Percentiles rank a stretch among this genome's conserved stretches.
phyloP scores from a whole-genome alignment of 2,797 vertebrate genomes.

The Clarias laeviceps region DNA sequence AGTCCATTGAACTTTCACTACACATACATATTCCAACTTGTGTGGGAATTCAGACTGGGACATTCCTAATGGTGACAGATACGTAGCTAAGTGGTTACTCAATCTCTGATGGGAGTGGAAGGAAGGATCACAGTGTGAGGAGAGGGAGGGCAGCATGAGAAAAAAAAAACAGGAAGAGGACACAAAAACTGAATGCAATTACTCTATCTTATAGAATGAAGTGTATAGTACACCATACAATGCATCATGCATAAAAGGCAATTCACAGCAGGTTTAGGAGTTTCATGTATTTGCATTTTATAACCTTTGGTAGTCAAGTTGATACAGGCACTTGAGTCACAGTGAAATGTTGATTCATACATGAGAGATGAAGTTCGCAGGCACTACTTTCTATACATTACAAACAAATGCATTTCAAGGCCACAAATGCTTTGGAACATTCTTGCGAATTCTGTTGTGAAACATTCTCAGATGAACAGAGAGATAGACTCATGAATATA shows the following conservation, averaged over 20 bases:
- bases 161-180: neutral
- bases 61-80: neutral
- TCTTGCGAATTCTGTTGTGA: neutral
- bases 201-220: neutral
- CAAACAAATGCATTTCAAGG: neutral
- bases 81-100: neutral
- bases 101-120: constrained; percentile 4
- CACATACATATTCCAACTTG: neutral
- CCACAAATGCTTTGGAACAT: neutral
- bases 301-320: neutral
- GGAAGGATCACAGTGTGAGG: neutral
- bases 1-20: constrained; percentile 7
- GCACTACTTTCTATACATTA: constrained; percentile 2
- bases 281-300: neutral
- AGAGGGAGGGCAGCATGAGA: neutral
- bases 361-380: neutral
- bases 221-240: neutral
- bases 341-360: neutral
- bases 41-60: constrained; percentile 8
- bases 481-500: neutral
- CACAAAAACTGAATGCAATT: neutral
- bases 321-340: neutral
- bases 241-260: neutral
- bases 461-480: neutral
- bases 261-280: neutral